Conservation (phyloP, 2,797 vertebrate species). For the Netta rufina region DNA sequence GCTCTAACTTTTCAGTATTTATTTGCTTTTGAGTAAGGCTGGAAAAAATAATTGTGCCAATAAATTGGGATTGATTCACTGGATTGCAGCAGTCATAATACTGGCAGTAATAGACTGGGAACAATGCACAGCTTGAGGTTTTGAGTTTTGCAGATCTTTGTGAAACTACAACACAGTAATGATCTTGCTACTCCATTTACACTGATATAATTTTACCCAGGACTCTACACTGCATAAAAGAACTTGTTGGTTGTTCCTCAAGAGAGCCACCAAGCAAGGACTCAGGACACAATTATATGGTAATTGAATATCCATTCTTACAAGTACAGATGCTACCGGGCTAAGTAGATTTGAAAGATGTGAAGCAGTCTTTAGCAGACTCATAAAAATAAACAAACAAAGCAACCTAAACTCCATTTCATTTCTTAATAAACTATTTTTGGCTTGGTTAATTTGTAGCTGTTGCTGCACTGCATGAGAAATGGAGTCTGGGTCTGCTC, state of each 20-base stretch:
- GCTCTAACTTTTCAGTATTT: conserved; percentile 34
- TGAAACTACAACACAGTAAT: background rate
- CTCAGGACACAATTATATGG: background rate
- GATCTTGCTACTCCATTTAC: background rate
- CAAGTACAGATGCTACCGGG: background rate
- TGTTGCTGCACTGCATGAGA: background rate
- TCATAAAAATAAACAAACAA: background rate
- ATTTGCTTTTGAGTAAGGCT: conserved; percentile 30
- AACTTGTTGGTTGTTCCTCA: background rate
- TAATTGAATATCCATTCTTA: background rate
- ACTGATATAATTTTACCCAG: background rate
- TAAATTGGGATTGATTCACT: background rate
- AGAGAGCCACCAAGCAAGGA: background rate
- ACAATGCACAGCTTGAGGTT: background rate
- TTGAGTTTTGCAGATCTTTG: conserved; percentile 1
- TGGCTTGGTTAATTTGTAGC: background rate
- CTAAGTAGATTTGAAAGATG: background rate
- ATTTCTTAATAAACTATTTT: conserved; percentile 1
- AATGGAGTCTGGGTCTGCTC: background rate
- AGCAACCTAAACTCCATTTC: background rate
- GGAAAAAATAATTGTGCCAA: conserved; percentile 15
- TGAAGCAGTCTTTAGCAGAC: background rate
- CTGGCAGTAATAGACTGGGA: background rate
- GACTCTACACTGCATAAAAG: background rate
- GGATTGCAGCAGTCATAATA: background rate